Evolutionary conservation across 2,797 vertebrate species (phyloP).

Genomic region (Okamejei kenojei): DNA sequence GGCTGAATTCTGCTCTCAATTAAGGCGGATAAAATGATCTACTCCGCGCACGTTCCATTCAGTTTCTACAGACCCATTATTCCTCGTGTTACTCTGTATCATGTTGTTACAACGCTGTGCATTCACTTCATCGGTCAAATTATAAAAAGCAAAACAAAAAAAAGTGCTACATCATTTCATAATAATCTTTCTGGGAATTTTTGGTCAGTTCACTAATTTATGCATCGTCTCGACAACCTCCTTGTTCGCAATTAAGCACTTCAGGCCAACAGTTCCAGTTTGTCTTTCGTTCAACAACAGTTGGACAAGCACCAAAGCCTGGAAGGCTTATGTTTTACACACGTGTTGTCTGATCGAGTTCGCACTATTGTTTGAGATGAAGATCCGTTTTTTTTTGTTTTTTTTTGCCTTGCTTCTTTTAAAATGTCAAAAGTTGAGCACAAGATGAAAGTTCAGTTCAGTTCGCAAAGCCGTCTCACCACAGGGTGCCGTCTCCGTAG

Average conservation of each 20-base stretch:
- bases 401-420: slow-evolving; percentile 26
- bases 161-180: neutral
- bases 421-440: slow-evolving; percentile 26
- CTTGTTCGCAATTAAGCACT: neutral
- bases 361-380: neutral
- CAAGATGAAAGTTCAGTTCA: neutral
- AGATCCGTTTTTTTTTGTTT: neutral
- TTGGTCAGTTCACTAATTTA: slow-evolving; percentile 27
- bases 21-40: neutral
- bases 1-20: neutral
- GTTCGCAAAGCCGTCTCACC: slow-evolving; percentile 61
- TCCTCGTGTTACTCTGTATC: neutral
- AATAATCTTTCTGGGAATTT: neutral
- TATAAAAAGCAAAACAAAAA: slow-evolving; percentile 27
- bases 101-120: slow-evolving; percentile 6
- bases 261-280: neutral
- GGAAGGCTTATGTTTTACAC: neutral
- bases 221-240: neutral
- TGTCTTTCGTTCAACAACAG: neutral
- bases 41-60: neutral
- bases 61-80: neutral
- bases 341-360: neutral
- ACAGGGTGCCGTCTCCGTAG: slow-evolving; percentile 88
- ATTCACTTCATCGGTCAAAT: slow-evolving; percentile 8
- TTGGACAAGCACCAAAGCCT: slow-evolving; percentile 25